Base-by-base conservation (phyloP, 2,113 vertebrate genomes). In the Cercopithecus mona region DNA sequence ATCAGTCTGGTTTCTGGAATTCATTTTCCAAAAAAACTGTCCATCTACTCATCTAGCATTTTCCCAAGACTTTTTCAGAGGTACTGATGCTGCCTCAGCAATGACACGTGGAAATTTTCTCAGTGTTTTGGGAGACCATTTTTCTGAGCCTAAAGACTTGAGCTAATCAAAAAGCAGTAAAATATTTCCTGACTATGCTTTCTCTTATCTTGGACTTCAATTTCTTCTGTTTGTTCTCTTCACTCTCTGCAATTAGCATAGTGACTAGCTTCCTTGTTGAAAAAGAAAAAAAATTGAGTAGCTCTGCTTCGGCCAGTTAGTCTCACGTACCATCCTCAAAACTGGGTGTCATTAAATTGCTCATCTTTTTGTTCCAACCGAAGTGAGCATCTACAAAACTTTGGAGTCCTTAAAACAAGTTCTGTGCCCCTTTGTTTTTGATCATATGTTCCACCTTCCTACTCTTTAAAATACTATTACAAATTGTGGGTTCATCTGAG, bases 161-260 rank as follows among this genome's bases (percentile, higher is more conserved):
- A 81, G 48, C 25, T 78, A 38, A 78, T 80, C 48, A 23, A 8
- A 66, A 84, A 57, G 25, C 35, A 61, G 43, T 17, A 48, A 76
- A 70, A 48, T 52, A 32, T n/a, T 78, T 92, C 75, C 52, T 64
- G 79, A 89, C 50, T 43, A 10, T 4, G 78, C 6, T 66, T 35
- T 75, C 38, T 66, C 83, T 66, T 52, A 30, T 64, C 68, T 72
- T 91, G 14, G 20, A 78, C 43, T 72, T 79, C 48, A 45, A 8
- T 95, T 95, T 32, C 13, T 81, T 93, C 72, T 76, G 40, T 94
- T 84, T 30, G 66, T 57, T 90, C 78, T 91, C 57, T 52, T 88
- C 23, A 83, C 22, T 40, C 95, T 97, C 25, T 43, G 57, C 66
- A 88, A 38, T 76, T 73, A 43, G 35, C 11, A 32, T 8, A 78